A percentile compares a stretch with the other conserved stretches of the same genome.
phyloP scores from a whole-genome alignment of 2,797 vertebrate species.

The Synaphobranchus kaupii region DNA sequence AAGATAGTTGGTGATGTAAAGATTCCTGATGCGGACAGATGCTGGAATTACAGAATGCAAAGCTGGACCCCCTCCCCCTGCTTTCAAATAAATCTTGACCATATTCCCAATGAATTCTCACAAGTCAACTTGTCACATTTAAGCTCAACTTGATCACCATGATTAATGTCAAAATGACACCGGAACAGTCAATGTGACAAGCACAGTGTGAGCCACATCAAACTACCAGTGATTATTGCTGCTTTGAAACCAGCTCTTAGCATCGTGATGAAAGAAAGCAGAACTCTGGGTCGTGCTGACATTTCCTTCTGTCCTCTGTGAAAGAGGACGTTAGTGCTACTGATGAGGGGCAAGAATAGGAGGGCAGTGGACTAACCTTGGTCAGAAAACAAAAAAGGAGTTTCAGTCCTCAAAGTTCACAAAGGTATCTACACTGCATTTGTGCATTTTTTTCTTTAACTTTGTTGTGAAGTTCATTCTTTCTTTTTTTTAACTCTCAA shows the following conservation, averaged over 20 bases:
- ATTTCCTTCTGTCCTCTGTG: slow-evolving; percentile 44
- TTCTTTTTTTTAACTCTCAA: slow-evolving; percentile 44
- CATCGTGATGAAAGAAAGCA: slow-evolving; percentile 57
- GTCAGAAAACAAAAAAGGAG: slow-evolving; percentile 41
- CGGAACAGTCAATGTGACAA: neutral
- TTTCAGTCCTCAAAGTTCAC: slow-evolving; percentile 37
- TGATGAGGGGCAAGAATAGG: slow-evolving; percentile 48
- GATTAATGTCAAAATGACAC: neutral
- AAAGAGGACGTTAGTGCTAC: slow-evolving; percentile 56
- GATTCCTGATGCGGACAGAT: neutral
- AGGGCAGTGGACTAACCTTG: slow-evolving; percentile 49
- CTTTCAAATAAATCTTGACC: neutral
- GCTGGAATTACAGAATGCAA: neutral
- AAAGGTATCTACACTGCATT: slow-evolving; percentile 34
- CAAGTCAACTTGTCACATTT: neutral
- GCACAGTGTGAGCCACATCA: slow-evolving; percentile 47
- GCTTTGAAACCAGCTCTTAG: slow-evolving; percentile 55
- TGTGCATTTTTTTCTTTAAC: slow-evolving; percentile 53
- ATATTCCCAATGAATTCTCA: neutral
- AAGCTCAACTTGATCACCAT: neutral
- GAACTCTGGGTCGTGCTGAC: slow-evolving; percentile 39
- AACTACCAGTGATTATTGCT: slow-evolving; percentile 73
- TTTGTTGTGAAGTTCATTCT: slow-evolving; percentile 42
- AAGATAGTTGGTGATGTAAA: no score
- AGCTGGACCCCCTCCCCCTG: neutral